A percentile compares a stretch with the other conserved stretches of the same genome.
These are phyloP conservation scores for Andinoacara biseriatus DNA, from an alignment of 2,113 vertebrate species.

Conservation along the genomic window DNA sequence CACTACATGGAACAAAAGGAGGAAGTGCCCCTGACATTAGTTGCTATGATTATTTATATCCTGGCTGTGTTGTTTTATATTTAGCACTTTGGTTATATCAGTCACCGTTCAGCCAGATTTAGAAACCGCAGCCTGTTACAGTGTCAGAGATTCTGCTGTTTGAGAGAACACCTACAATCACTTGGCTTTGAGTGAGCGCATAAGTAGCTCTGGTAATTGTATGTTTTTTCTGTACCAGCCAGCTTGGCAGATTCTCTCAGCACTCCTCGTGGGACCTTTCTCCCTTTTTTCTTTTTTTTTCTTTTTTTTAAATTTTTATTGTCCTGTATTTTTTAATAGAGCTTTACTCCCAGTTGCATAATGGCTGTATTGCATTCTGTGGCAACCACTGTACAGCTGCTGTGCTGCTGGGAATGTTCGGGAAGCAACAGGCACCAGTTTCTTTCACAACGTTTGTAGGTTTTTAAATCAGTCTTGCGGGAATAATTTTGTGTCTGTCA, in stretches of 20 bases:
- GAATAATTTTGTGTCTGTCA: neutral
- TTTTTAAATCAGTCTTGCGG: neutral
- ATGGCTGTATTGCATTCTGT: conserved; percentile 47
- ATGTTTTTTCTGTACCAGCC: conserved; percentile 62
- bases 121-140: conserved; percentile 33
- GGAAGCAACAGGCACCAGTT: neutral
- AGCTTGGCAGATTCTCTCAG: conserved; percentile 50
- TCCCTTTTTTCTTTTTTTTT: conserved; percentile 14
- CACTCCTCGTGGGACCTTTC: conserved; percentile 46
- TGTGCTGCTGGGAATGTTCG: conserved; percentile 19
- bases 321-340: conserved; percentile 50
- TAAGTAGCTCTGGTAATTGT: conserved; percentile 62
- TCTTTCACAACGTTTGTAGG: neutral
- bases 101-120: conserved; percentile 53
- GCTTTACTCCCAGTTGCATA: conserved; percentile 43
- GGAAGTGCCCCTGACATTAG: conserved; percentile 67
- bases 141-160: conserved; percentile 55
- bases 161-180: conserved; percentile 67
- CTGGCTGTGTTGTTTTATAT: conserved; percentile 59
- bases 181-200: conserved; percentile 52
- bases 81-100: conserved; percentile 69
- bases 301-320: conserved; percentile 26
- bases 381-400: conserved; percentile 2
- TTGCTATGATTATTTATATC: conserved; percentile 64
- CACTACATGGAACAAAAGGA: conserved; percentile 60